phyloP scores from a whole-genome alignment of 2,888 invertebrate genomes.

The Eretmocerus hayati region DNA sequence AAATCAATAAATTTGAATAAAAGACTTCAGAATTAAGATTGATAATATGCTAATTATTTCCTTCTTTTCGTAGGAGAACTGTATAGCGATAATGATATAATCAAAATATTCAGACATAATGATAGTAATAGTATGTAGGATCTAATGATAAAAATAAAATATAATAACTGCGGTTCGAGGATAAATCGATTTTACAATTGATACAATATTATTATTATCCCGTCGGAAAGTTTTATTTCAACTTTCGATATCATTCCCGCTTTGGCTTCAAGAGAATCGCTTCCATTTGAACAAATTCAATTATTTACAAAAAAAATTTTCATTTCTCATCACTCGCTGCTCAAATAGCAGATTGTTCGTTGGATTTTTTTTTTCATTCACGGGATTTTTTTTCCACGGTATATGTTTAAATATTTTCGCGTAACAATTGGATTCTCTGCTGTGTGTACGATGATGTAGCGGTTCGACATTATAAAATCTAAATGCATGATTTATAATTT shows the following conservation, averaged over 20 bases:
- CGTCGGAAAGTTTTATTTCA: slow-evolving; percentile 1
- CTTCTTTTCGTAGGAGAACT: slow-evolving; percentile 19
- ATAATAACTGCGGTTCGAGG: slow-evolving; percentile 16
- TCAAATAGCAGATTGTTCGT: not conserved
- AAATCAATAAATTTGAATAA: slow-evolving; percentile 9
- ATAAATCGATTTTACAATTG: slow-evolving; percentile 9
- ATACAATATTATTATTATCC: slow-evolving; percentile 5
- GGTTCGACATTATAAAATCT: too few species aligned
- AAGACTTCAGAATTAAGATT: slow-evolving; percentile 15
- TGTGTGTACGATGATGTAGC: not conserved
- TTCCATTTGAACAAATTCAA: slow-evolving; percentile 8
- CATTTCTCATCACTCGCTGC: not conserved
- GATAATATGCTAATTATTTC: slow-evolving; percentile 23
- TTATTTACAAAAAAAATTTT: slow-evolving; percentile 12
- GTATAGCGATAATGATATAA: slow-evolving; percentile 21
- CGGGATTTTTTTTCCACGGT: slow-evolving; percentile 5
- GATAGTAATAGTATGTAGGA: slow-evolving; percentile 16
- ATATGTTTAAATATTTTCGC: not conserved
- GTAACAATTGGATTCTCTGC: not conserved
- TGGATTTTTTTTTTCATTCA: slow-evolving; percentile 1
- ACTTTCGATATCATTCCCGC: slow-evolving; percentile 3
- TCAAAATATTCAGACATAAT: slow-evolving; percentile 16
- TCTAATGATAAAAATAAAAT: slow-evolving; percentile 19
- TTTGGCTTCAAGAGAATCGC: slow-evolving; percentile 9
- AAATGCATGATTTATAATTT: too few species aligned